Conservation (phyloP, 2,888 invertebrate species). For the Choristoneura rosaceana region DNA sequence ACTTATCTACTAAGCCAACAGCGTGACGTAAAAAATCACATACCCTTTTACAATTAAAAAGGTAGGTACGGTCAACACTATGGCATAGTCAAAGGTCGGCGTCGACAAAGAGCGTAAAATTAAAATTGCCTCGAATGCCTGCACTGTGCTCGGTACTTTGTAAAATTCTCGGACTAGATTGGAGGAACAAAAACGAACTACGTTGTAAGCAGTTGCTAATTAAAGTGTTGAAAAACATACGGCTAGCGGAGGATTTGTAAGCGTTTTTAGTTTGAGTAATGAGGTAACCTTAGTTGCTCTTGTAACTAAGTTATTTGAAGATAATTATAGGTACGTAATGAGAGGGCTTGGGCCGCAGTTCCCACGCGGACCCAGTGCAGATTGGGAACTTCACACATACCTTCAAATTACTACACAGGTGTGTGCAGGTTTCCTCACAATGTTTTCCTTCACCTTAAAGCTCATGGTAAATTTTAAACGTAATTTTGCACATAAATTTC, state of each 20-base stretch:
- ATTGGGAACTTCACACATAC: too few species aligned
- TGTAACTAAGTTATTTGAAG: too few species aligned
- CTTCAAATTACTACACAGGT: too few species aligned
- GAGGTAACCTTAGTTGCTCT: too few species aligned
- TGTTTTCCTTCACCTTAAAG: too few species aligned
- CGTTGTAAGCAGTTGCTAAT: slow-evolving; percentile 31
- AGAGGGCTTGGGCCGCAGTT: too few species aligned
- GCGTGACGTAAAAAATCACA: not conserved
- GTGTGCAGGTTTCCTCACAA: too few species aligned
- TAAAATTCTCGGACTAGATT: slow-evolving; percentile 37
- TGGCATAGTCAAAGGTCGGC: not conserved
- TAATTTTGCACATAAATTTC: too few species aligned
- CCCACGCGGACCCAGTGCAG: too few species aligned
- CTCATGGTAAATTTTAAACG: too few species aligned
- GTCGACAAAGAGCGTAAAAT: slow-evolving; percentile 31
- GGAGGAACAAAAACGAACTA: slow-evolving; percentile 29
- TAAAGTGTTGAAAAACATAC: slow-evolving; percentile 33
- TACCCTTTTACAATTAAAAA: slow-evolving; percentile 6
- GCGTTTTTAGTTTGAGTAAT: not conserved
- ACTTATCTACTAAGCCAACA: not conserved
- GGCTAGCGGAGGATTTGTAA: not conserved
- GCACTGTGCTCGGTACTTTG: slow-evolving; percentile 29
- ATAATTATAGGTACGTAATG: too few species aligned
- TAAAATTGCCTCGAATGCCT: slow-evolving; percentile 35
- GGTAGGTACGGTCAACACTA: slow-evolving; percentile 28